These are phyloP conservation scores for Acropora yongei DNA, from an alignment of 64 coral and sea anemone genomes.

Conservation along the genomic window DNA sequence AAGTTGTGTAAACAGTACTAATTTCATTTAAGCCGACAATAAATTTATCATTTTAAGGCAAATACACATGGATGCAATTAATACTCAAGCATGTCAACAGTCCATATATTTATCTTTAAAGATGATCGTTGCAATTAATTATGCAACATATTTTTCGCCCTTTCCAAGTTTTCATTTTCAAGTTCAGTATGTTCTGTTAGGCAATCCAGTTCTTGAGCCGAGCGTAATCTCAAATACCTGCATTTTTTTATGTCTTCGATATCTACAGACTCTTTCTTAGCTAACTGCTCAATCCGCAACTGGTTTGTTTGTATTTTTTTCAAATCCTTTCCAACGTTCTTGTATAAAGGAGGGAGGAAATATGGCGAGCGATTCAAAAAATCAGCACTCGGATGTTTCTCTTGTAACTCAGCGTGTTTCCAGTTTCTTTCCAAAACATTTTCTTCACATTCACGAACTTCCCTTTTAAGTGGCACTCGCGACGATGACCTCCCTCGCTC, in stretches of 20 bases:
- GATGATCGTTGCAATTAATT: background rate
- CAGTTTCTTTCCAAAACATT: background rate
- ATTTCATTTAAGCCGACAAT: no score
- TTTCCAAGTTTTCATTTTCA: background rate
- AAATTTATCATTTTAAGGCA: no score
- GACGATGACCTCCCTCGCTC: background rate
- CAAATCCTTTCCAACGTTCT: conserved; percentile 22
- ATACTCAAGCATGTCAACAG: no score
- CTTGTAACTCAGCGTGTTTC: background rate
- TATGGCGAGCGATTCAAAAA: conserved; percentile 7
- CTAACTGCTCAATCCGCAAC: background rate
- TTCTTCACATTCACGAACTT: background rate
- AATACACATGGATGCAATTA: background rate
- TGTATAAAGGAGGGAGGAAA: conserved; percentile 43
- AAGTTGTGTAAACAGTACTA: no score
- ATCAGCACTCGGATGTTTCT: background rate
- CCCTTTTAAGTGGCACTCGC: background rate
- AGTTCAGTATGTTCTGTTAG: background rate
- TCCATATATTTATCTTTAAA: background rate
- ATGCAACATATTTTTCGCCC: background rate
- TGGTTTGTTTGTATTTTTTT: conserved; percentile 24
- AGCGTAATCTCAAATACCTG: conserved; percentile 26
- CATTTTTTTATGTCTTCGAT: conserved; percentile 3
- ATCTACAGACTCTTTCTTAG: conserved; percentile 13
- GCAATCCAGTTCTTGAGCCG: background rate